Evolutionary conservation across 2,888 invertebrate species (phyloP), one percentile per base, ranked within the genome.

Genomic region (Apotomis turbidana): DNA sequence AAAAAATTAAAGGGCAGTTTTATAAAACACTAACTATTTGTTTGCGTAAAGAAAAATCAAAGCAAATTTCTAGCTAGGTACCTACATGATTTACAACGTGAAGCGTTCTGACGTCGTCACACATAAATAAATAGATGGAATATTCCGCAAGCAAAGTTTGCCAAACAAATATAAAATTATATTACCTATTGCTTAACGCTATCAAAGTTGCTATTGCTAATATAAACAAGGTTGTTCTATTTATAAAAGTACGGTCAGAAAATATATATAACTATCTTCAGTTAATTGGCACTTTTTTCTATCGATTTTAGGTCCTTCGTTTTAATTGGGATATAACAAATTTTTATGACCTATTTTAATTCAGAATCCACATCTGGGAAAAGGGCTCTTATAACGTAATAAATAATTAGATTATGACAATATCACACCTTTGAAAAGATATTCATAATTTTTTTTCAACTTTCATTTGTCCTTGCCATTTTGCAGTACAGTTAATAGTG

Each of bases 101-200:
- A 4, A 38, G 44, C 13, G 59, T 10, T 15, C 36, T 71, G 67
- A 72, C 72, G 62, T 72, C 49, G 51, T 9, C 46, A n/a, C 36
- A 44, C 49, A 67, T 73, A 59, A 70, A 76, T 76, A 70, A 70
- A 67, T 74, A 73, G 69, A 76, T 74, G 87, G 87, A 87, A 87
- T 83, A 85, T 87, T 82, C 81, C 85, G 77, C 78, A 81, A 83
- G 80, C 78, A 78, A 27, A 75, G 80, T 81, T 82, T 83, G 79
- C 76, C 76, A 78, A 83, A 80, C 83, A 84, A 83, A 81, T 77
- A 80, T 80, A 79, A 77, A 76, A 77, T 77, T 78, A 78, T 79
- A 78, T 76, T 77, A 76, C 75, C 75, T 80, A 77, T 81, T 79
- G 80, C 79, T 78, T 79, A 77, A 80, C 76, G 77, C 77, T 80